Evolutionary conservation across 2,888 invertebrate genomes (phyloP), one percentile per base, ranked within the genome.

Genomic region (Ferrisia virgata): DNA sequence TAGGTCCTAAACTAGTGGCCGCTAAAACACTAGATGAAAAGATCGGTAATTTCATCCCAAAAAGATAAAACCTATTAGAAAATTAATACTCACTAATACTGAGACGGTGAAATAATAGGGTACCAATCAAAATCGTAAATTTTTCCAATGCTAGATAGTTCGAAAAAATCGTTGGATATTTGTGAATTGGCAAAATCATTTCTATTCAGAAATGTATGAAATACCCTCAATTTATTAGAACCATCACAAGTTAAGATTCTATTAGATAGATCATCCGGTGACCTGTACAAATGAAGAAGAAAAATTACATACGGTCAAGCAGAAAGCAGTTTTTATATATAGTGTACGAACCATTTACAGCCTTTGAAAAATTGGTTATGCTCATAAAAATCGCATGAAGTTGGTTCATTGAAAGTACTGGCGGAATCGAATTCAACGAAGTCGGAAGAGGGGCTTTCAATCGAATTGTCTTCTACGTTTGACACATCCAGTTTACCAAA

Each of bases 51-150:
- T 25, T 15, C 25, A 40, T 15, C 5, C 4, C 13, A 28, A 18
- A n/a, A 3, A 22, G 28, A 76, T 22, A 25, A 78, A 18, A 22
- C 31, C 15, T 13, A 5, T 1, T 2, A 43, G 13, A 79, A 33
- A 0, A 1, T 76, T 33, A 1, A 36, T 76, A 78, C 82, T 72
- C 13, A 83, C 83, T 83, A 83, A 69, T 83, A 83, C 43, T 83
- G 22, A 40, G 76, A 76, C n/a, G 76, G 18, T 18, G 83, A 76
- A 11, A 83, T 11, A 22, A 76, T 13, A 6, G 83, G 83, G 47
- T 43, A 83, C 83, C 83, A 83, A 43, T 83, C 83, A 43, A n/a
- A 83, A 76, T 83, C 83, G 15, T 72, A 83, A 36, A 83, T 76
- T 25, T 72, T 83, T 47, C 83, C 83, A 11, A 83, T 31, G 15